phyloP scores from a whole-genome alignment of 2,888 invertebrate genomes.

The Coenonympha arcania region DNA sequence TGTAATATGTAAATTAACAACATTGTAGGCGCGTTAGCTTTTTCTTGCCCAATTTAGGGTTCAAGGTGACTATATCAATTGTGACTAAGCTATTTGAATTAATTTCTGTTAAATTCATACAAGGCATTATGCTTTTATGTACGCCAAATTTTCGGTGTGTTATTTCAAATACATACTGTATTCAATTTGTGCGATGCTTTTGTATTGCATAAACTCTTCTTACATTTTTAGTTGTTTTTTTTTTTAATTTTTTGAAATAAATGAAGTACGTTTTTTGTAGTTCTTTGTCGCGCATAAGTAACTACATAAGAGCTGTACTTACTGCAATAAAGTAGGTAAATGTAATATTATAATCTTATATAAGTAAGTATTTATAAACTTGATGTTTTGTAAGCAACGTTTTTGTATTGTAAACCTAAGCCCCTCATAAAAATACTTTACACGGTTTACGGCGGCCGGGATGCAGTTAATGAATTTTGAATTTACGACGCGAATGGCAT shows the following conservation, averaged over 20 bases:
- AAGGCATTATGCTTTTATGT: background rate
- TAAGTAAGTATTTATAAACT: constrained; percentile 16
- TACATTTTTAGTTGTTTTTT: too few relatives aligned
- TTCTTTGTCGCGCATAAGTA: background rate
- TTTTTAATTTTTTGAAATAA: too few relatives aligned
- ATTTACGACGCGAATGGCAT: constrained; percentile 22
- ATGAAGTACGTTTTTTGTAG: too few relatives aligned
- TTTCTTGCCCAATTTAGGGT: background rate
- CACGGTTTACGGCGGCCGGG: constrained; percentile 23
- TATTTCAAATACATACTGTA: background rate
- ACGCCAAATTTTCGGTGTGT: background rate
- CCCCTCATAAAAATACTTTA: constrained; percentile 22
- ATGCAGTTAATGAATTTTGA: constrained; percentile 24
- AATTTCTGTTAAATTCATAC: background rate
- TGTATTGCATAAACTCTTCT: too few relatives aligned
- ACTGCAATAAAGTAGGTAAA: background rate
- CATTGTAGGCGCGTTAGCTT: background rate
- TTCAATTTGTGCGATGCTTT: too few relatives aligned
- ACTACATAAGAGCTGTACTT: background rate
- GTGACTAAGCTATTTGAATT: background rate
- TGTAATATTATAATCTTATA: background rate
- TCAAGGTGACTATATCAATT: background rate
- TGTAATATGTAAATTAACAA: background rate
- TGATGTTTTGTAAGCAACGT: constrained; percentile 17
- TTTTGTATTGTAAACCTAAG: constrained; percentile 22